A percentile compares a stretch with the other conserved stretches of the same genome.
Evolutionary conservation across 2,113 vertebrate genomes (phyloP).

Genomic region (Pangasianodon hypophthalmus): DNA sequence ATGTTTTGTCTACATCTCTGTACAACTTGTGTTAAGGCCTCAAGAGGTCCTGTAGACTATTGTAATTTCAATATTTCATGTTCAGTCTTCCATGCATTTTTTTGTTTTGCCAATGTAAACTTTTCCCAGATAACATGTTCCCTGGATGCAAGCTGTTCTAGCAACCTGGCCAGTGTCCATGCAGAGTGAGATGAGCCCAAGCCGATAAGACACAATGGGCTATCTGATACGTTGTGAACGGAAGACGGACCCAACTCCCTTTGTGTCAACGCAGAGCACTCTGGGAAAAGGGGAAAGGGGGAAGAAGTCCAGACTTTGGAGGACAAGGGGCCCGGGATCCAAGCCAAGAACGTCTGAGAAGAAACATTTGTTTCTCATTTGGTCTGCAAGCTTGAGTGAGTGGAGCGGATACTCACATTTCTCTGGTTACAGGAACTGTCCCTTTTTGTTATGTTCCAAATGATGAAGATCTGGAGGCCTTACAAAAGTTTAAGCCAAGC

Average conservation of each 20-base stretch:
- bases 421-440: slow-evolving; percentile 59
- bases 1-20: slow-evolving; percentile 6
- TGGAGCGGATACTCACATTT: slow-evolving; percentile 56
- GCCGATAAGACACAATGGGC: slow-evolving; percentile 36
- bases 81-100: slow-evolving; percentile 13
- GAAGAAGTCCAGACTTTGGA: slow-evolving; percentile 36
- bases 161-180: slow-evolving; percentile 24
- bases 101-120: neutral
- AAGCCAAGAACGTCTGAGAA: slow-evolving; percentile 54
- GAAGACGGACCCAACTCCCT: slow-evolving; percentile 33
- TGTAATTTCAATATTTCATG: slow-evolving; percentile 4
- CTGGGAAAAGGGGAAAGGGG: slow-evolving; percentile 34
- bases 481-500: slow-evolving; percentile 43
- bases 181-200: slow-evolving; percentile 22
- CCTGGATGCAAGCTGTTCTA: neutral
- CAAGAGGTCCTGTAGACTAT: neutral
- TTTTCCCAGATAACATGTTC: slow-evolving; percentile 26
- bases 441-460: slow-evolving; percentile 53
- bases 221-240: slow-evolving; percentile 57
- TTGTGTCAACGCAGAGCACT: slow-evolving; percentile 47
- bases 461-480: slow-evolving; percentile 53
- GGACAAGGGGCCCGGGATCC: slow-evolving; percentile 51
- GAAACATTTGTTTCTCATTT: slow-evolving; percentile 65
- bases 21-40: neutral
- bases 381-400: slow-evolving; percentile 52